Evolutionary conservation across 2,888 invertebrate species (phyloP).

Genomic region (Julus scandinavius): DNA sequence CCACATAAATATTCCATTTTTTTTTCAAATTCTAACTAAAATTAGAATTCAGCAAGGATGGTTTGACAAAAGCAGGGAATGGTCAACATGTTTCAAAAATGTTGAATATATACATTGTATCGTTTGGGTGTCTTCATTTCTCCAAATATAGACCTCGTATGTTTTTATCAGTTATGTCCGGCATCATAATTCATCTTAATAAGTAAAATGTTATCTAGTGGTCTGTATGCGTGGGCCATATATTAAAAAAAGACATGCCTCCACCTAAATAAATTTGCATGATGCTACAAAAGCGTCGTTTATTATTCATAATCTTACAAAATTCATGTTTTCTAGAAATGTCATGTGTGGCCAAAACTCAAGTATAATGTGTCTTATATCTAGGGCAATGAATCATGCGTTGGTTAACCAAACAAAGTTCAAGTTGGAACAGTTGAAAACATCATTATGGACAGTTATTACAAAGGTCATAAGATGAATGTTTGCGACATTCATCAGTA

Average conservation of each 20-base stretch:
- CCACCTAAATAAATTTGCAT: conserved; percentile 31
- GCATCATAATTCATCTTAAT: conserved; percentile 33
- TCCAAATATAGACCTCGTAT: not conserved
- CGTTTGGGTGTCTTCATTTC: conserved; percentile 10
- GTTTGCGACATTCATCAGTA: not conserved
- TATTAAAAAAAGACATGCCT: not conserved
- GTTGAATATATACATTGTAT: not conserved
- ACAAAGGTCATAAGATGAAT: not conserved
- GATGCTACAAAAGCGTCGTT: not conserved
- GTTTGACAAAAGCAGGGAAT: not conserved
- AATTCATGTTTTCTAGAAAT: not conserved
- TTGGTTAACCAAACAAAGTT: not conserved
- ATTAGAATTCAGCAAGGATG: not conserved
- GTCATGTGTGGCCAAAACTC: not conserved
- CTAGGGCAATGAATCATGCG: not conserved
- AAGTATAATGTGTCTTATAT: not conserved
- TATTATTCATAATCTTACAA: not conserved
- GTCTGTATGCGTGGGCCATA: not conserved
- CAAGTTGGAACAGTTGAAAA: not conserved
- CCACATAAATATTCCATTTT: not conserved
- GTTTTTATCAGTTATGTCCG: conserved; percentile 14
- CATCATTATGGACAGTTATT: not conserved
- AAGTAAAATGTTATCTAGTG: not conserved
- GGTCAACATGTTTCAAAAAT: conserved; percentile 37
- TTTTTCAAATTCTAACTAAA: conserved; percentile 22